Percentiles rank a stretch among this genome's conserved stretches.
These are phyloP conservation scores for Drosophila hamatofila DNA, from an alignment of 2,888 invertebrate species.

Conservation along the genomic window DNA sequence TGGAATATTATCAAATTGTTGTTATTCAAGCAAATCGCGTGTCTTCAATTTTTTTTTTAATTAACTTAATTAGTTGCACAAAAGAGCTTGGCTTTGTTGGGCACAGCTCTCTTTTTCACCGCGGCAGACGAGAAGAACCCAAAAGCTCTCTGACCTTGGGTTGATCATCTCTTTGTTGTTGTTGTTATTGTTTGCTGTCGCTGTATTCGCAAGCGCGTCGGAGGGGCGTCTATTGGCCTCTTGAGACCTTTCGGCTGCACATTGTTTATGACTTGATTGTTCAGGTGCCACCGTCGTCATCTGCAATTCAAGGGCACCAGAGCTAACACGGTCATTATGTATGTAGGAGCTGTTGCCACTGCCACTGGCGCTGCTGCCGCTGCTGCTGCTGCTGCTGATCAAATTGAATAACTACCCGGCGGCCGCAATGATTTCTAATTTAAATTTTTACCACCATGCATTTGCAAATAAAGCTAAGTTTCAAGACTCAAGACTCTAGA, in stretches of 20 bases:
- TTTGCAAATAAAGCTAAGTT: slow-evolving; percentile 67
- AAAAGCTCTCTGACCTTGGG: slow-evolving; percentile 54
- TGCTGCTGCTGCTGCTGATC: slow-evolving; percentile 41
- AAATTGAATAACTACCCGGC: slow-evolving; percentile 59
- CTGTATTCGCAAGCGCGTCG: slow-evolving; percentile 48
- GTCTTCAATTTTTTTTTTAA: slow-evolving; percentile 70
- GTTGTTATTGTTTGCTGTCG: slow-evolving; percentile 21
- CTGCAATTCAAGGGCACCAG: slow-evolving; percentile 66
- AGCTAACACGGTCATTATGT: slow-evolving; percentile 56
- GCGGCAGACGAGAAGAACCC: slow-evolving; percentile 45
- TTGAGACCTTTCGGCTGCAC: slow-evolving; percentile 70
- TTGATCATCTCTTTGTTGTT: slow-evolving; percentile 39
- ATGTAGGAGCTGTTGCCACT: slow-evolving; percentile 27
- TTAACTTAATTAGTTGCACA: slow-evolving; percentile 71
- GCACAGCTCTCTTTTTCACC: slow-evolving; percentile 1
- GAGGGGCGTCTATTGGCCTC: slow-evolving; percentile 51
- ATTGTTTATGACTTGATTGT: slow-evolving; percentile 80
- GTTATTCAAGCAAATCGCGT: slow-evolving; percentile 67
- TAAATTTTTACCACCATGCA: slow-evolving; percentile 74
- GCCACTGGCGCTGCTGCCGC: too few species aligned
- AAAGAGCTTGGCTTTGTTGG: slow-evolving; percentile 41
- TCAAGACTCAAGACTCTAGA: not conserved
- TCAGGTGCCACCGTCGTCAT: slow-evolving; percentile 61
- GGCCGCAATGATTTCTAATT: slow-evolving; percentile 75
- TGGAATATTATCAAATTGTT: slow-evolving; percentile 70